Evolutionary conservation across 1,140 invertebrate species (phyloP).

Genomic region (Lepidurus arcticus): DNA sequence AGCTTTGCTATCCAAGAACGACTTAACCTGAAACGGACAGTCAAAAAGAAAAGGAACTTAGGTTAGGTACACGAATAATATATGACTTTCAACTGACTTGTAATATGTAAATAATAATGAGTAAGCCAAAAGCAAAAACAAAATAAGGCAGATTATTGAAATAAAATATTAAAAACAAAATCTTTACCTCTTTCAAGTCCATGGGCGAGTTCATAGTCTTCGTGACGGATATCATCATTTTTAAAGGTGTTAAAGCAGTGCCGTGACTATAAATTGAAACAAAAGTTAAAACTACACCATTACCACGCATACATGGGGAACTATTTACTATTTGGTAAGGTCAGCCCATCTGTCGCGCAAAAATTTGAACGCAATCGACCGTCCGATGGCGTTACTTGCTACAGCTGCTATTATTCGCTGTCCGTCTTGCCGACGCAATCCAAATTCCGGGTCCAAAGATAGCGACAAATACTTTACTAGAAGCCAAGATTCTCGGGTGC

Average conservation of each 20-base stretch:
- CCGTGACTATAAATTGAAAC: constrained; percentile 60
- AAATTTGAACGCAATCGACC: constrained; percentile 63
- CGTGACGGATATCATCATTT: constrained; percentile 50
- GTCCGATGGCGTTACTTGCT: constrained; percentile 39
- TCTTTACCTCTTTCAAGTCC: constrained; percentile 66
- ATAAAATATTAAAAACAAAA: background rate
- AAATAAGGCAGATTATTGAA: background rate
- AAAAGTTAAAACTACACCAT: constrained; percentile 33
- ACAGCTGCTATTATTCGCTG: constrained; percentile 39
- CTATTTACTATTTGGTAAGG: constrained; percentile 63
- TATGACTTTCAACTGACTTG: no score
- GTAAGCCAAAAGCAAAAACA: no score
- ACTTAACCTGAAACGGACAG: constrained; percentile 38
- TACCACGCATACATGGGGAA: background rate
- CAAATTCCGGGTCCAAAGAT: constrained; percentile 37
- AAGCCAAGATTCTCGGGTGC: constrained; percentile 46
- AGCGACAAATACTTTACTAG: constrained; percentile 46
- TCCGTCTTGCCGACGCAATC: constrained; percentile 42
- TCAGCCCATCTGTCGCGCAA: constrained; percentile 64
- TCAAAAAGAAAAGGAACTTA: constrained; percentile 7
- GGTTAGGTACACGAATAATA: no score
- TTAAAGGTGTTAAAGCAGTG: background rate
- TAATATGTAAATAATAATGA: no score
- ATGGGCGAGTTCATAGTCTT: constrained; percentile 62
- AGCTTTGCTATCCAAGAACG: constrained; percentile 40